These are phyloP conservation scores for Glyphotaelius pellucidus DNA, from an alignment of 2,888 invertebrate species.

Conservation along the genomic window DNA sequence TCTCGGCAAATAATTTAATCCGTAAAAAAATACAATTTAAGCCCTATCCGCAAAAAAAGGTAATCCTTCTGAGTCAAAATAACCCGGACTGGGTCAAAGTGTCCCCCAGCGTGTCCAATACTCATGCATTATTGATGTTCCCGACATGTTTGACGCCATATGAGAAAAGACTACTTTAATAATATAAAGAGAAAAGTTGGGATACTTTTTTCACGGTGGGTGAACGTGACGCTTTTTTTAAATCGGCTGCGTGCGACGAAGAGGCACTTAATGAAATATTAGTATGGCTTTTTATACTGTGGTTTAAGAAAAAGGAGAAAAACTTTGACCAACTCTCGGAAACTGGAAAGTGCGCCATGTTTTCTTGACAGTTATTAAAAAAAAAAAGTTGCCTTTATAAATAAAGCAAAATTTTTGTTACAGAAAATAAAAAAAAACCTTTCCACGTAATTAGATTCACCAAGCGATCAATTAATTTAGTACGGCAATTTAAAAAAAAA, in stretches of 20 bases:
- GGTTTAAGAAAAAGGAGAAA: not conserved
- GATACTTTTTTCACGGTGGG: conserved; percentile 4
- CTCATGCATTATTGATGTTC: conserved; percentile 41
- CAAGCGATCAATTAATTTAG: not conserved
- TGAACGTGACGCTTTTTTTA: conserved; percentile 23
- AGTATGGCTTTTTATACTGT: not conserved
- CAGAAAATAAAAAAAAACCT: not conserved
- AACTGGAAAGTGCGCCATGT: not conserved
- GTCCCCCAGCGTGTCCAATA: conserved; percentile 24
- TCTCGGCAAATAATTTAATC: not conserved
- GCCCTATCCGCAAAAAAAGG: not conserved
- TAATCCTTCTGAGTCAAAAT: not conserved
- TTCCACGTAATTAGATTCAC: too few species aligned
- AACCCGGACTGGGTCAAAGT: not conserved
- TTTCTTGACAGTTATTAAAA: not conserved
- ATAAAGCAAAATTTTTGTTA: not conserved
- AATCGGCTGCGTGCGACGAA: not conserved
- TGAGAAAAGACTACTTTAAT: conserved; percentile 16
- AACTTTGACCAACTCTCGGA: not conserved
- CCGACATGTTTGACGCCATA: conserved; percentile 12
- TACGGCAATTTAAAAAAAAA: not conserved
- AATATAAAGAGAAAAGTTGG: not conserved
- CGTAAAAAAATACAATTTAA: not conserved
- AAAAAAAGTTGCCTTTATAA: not conserved
- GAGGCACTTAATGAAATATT: conserved; percentile 33